Base-by-base conservation (phyloP, 2,888 invertebrate genomes). In the Caenorhabditis uteleia region DNA sequence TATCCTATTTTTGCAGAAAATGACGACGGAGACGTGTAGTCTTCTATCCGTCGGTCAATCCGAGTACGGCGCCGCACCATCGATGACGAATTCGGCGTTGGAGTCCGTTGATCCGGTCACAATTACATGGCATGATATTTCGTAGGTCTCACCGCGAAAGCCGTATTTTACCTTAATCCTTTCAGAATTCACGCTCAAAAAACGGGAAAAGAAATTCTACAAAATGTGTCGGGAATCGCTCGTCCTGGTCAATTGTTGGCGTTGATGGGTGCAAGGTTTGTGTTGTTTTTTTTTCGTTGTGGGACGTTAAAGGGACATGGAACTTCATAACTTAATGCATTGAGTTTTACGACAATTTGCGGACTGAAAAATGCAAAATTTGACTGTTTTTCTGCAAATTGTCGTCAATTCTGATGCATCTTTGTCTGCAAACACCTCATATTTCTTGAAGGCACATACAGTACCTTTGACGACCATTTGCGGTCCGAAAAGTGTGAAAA, bases 231-330 rank as follows among this genome's bases (percentile, higher is more conserved):
- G 23, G 82, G 81, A 10, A 54, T 68, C 12, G 78, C 79, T 1
- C 31, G 48, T 6, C 78, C 82, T 0, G 81, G 82, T 21, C 75
- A 83, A 47, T 57, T 82, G 29, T 62, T 82, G 27, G 82, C 82
- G 12, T 49, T 82, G 54, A 82, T 82, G 82, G 82, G 82, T 21
- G 77, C 82, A 6, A 78, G 79, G 79, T 77, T 20, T 50, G 12
- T 49, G n/a, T 14, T 39, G 39, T 26, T 36, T 6, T 34, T 29
- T 29, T 14, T 29, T 29, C 14, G 14, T 29, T 29, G n/a, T n/a
- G n/a, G n/a, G n/a, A n/a, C n/a, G n/a, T n/a, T n/a, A n/a, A n/a
- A n/a, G n/a, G n/a, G n/a, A n/a, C n/a, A n/a, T n/a, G n/a, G n/a
- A n/a, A n/a, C n/a, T n/a, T n/a, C n/a, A n/a, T n/a, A n/a, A n/a